These are phyloP conservation scores for Ibidorhyncha struthersii DNA, from an alignment of 2,113 vertebrate species.

Conservation along the genomic window DNA sequence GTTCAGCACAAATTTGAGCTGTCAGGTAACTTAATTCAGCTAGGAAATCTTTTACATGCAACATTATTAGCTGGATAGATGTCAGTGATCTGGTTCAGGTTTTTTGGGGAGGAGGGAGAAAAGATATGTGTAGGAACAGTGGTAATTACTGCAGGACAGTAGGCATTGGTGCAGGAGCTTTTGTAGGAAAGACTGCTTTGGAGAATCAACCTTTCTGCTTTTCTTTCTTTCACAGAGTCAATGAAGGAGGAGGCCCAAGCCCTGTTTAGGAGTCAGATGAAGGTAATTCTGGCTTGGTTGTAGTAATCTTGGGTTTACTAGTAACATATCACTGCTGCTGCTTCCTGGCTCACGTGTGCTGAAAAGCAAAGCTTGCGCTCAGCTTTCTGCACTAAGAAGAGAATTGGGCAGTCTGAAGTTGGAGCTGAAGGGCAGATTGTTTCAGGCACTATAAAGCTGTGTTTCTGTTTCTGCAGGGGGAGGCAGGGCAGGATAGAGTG, in stretches of 20 bases:
- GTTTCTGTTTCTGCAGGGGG: neutral
- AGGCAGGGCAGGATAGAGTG: neutral
- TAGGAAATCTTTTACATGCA: slow-evolving; percentile 57
- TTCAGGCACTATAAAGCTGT: neutral
- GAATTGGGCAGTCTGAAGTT: neutral
- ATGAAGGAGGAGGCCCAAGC: slow-evolving; percentile 90
- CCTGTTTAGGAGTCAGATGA: slow-evolving; percentile 89
- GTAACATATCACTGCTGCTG: neutral
- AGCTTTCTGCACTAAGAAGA: neutral
- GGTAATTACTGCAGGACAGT: slow-evolving; percentile 46
- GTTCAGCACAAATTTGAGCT: slow-evolving; percentile 82
- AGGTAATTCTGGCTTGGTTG: slow-evolving; percentile 78
- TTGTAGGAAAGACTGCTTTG: slow-evolving; percentile 39
- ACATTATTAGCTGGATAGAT: slow-evolving; percentile 65
- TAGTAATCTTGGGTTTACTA: neutral
- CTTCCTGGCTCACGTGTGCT: neutral
- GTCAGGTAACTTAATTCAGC: slow-evolving; percentile 77
- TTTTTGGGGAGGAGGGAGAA: slow-evolving; percentile 72
- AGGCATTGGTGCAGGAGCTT: slow-evolving; percentile 66
- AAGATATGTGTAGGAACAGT: slow-evolving; percentile 30
- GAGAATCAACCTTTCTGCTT: slow-evolving; percentile 50
- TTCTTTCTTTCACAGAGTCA: slow-evolving; percentile 79
- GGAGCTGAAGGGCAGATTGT: neutral
- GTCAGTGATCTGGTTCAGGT: slow-evolving; percentile 62
- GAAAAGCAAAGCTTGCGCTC: neutral